These are phyloP conservation scores for Crypturellus tataupa DNA, from an alignment of 2,797 vertebrate genomes.

Conservation along the genomic window DNA sequence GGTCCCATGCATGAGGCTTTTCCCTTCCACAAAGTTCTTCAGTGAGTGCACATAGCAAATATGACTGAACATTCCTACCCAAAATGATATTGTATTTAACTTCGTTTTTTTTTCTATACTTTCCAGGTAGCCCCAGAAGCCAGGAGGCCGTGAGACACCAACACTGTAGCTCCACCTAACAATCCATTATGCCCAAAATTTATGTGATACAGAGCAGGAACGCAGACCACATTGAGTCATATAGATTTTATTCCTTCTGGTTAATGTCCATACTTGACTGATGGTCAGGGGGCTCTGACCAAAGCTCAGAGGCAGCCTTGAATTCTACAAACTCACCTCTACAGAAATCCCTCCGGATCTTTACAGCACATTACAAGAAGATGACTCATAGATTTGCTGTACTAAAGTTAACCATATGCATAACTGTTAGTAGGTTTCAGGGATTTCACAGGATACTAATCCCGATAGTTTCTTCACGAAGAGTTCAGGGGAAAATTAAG, in stretches of 20 bases:
- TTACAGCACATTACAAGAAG: neutral
- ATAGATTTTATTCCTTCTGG: neutral
- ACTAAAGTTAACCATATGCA: neutral
- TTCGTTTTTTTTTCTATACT: neutral
- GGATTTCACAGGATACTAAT: neutral
- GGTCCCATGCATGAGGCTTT: neutral
- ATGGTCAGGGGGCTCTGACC: neutral
- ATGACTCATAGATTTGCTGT: neutral
- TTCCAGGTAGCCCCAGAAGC: neutral
- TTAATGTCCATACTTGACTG: neutral
- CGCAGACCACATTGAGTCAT: neutral
- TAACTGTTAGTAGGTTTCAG: neutral
- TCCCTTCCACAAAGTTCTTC: neutral
- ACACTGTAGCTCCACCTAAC: neutral
- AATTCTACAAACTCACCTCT: neutral
- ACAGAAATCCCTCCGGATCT: neutral
- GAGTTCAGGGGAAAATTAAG: neutral
- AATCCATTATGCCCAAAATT: rapidly evolving
- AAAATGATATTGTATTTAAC: neutral
- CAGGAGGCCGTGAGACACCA: neutral
- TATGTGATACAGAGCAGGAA: neutral
- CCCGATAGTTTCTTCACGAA: neutral
- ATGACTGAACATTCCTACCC: neutral
- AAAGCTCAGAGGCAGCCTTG: neutral
- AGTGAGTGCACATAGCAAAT: neutral